Evolutionary conservation across 2,888 invertebrate genomes (phyloP), one percentile per base, ranked within the genome.

Genomic region (Urechis unicinctus): DNA sequence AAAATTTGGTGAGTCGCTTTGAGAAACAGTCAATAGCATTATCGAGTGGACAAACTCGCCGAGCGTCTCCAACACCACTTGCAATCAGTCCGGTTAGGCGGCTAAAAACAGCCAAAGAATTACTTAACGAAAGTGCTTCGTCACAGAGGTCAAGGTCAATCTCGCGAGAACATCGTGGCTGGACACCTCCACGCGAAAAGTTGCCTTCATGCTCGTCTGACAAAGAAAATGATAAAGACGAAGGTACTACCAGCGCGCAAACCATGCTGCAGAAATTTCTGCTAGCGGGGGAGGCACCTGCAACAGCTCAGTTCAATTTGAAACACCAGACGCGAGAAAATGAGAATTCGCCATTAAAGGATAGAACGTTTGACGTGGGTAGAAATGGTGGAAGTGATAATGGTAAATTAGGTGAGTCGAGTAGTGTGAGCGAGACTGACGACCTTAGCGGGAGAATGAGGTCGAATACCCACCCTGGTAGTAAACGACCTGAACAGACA

Each of bases 21-120:
- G n/a, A n/a, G n/a, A n/a, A n/a, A n/a, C n/a, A n/a, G n/a, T n/a
- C n/a, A n/a, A n/a, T n/a, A n/a, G n/a, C n/a, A n/a, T n/a, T n/a
- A n/a, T n/a, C n/a, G n/a, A n/a, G n/a, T n/a, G n/a, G n/a, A n/a
- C n/a, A n/a, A n/a, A n/a, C n/a, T n/a, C n/a, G n/a, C n/a, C n/a
- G n/a, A n/a, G n/a, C n/a, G n/a, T n/a, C n/a, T n/a, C n/a, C n/a
- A n/a, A 17, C 36, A 13, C 36, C 36, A 28, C 48, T 36, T 2
- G 22, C 50, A 3, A 42, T 67, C 42, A 62, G 62, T 6, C 68
- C 69, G 49, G 62, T 67, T 13, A 63, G 66, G 36, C 59, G 68
- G 49, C 67, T 74, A 36, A 72, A 72, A 60, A 72, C 73, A 9
- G 73, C 74, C 42, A 68, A 69, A 46, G 74, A 74, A 56, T 67